phyloP scores from a whole-genome alignment of 2,797 vertebrate species.

The Periparus ater region DNA sequence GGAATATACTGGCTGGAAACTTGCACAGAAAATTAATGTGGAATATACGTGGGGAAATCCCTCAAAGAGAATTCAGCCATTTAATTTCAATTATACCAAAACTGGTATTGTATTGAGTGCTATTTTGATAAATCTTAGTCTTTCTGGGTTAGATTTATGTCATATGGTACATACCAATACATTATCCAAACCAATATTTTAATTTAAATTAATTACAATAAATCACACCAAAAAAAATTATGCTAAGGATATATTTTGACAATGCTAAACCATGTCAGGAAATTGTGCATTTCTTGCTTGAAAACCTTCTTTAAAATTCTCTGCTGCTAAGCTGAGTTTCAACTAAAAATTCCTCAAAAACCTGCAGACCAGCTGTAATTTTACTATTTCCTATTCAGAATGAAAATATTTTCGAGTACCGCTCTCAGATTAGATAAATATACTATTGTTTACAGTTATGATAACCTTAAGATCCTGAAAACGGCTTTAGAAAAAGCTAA shows the following conservation, averaged over 20 bases:
- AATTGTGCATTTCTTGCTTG: background rate
- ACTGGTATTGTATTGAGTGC: background rate
- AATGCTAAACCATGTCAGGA: background rate
- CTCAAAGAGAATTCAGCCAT: background rate
- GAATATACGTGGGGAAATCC: background rate
- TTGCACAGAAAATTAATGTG: too few relatives aligned
- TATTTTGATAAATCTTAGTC: background rate
- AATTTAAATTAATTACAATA: background rate
- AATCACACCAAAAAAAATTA: background rate
- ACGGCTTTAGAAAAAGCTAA: constrained; percentile 44
- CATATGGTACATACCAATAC: background rate
- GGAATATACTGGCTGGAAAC: background rate
- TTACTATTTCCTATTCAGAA: background rate
- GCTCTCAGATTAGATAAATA: constrained; percentile 37
- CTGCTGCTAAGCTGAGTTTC: background rate
- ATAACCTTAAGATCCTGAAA: constrained; percentile 34
- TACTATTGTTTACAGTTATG: constrained; percentile 26
- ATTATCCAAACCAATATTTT: background rate
- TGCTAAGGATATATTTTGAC: background rate
- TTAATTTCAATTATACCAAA: background rate
- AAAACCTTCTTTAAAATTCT: background rate
- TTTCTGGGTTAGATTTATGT: background rate
- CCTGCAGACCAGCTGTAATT: background rate
- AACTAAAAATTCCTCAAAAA: background rate
- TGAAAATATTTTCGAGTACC: background rate